Evolutionary conservation across 2,797 vertebrate species (phyloP), one percentile per base, ranked within the genome.

Genomic region (Chelon auratus): DNA sequence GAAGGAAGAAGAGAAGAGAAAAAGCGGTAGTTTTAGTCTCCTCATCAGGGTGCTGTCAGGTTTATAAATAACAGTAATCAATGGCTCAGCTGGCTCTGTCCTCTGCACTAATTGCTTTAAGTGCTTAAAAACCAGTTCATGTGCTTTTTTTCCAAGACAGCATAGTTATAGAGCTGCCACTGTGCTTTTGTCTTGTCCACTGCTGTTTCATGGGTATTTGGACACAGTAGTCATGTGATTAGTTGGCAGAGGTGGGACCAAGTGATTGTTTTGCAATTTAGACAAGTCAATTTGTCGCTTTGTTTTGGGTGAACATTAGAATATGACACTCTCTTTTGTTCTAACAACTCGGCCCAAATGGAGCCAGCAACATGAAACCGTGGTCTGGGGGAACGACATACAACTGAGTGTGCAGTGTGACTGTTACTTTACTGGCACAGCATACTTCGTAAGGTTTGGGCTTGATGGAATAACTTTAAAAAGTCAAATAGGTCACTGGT

Each of bases 41-140:
- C 85, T 68, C 92, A 86, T 87, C 84, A 87, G 84, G 86, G 82
- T 80, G 81, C 90, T 91, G 90, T 93, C 93, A 92, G 75, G 62
- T 88, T 93, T 92, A 93, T 91, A 92, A 93, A 94, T 93, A 94
- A 90, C 87, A 77, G 85, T 88, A 93, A 93, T 93, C 92, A 93
- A 88, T 91, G 87, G 67, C 91, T 92, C 92, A 91, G 91, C 88
- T 91, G 87, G 89, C 72, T 91, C 85, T 82, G 85, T 86, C 87
- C 80, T 81, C 83, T 78, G 78, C 76, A 72, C 90, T 93, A 92
- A 93, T 93, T 93, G 87, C 90, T 91, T 82, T 82, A 90, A 90
- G 87, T 86, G 83, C 81, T 87, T 87, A 88, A 88, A 92, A 90
- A 91, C 54, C 72, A 76, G 52, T 72, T 80, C 59, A 14, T 71